phyloP scores from a whole-genome alignment of 2,888 invertebrate species.

The Sesia apiformis region DNA sequence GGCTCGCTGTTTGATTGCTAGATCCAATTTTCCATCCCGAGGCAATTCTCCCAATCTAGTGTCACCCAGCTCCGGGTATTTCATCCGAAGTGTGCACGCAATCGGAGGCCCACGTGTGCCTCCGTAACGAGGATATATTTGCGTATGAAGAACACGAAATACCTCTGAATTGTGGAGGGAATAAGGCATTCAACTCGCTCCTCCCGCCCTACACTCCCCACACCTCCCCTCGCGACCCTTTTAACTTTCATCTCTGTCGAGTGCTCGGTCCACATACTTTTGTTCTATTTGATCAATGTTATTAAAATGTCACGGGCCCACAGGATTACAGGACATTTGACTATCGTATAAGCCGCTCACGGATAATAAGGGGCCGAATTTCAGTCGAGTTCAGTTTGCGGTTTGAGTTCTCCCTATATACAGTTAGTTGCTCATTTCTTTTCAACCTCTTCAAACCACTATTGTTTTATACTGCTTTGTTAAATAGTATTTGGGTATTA shows the following conservation, averaged over 20 bases:
- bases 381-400: neutral
- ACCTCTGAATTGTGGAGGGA: conserved; percentile 74
- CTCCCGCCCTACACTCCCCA: conserved; percentile 28
- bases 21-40: conserved; percentile 54
- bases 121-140: conserved; percentile 74
- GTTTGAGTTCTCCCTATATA: neutral
- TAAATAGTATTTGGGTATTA: no score
- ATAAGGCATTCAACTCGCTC: conserved; percentile 73
- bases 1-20: conserved; percentile 52
- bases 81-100: conserved; percentile 60
- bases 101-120: conserved; percentile 70
- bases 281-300: conserved; percentile 76
- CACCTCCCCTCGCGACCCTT: conserved; percentile 62
- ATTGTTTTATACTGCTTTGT: no score
- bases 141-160: conserved; percentile 76
- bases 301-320: conserved; percentile 71
- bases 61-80: conserved; percentile 26
- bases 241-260: conserved; percentile 75
- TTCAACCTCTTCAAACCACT: no score
- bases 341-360: conserved; percentile 48
- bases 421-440: no score
- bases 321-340: conserved; percentile 65
- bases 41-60: conserved; percentile 51
- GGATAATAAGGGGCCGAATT: conserved; percentile 7
- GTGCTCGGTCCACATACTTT: conserved; percentile 75